A percentile compares a stretch with the other conserved stretches of the same genome.
Conservation (phyloP, 2,113 vertebrate genomes). For the Cavia porcellus region DNA sequence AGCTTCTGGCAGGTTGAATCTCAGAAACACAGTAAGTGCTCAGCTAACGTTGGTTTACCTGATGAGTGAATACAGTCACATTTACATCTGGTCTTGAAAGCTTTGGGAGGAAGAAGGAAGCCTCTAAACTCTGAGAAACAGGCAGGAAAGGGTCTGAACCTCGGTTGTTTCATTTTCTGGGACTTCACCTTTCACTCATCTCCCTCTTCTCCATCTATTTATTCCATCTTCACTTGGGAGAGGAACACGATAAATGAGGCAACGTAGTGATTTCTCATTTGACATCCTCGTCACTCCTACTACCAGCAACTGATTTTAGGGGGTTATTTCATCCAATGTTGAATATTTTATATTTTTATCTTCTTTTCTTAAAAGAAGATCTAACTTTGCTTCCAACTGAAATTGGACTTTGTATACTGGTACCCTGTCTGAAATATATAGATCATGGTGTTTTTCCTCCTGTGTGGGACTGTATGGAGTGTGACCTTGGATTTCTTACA, state of each 20-base stretch:
- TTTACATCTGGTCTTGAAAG: background rate
- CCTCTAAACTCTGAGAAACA: background rate
- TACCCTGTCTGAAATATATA: background rate
- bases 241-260: accelerated
- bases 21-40: background rate
- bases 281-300: accelerated
- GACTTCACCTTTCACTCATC: background rate
- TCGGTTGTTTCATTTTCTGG: background rate
- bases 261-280: background rate
- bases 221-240: background rate
- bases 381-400: background rate
- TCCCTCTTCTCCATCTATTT: background rate
- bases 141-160: no score
- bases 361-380: background rate
- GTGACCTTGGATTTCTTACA: background rate
- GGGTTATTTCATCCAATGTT: background rate
- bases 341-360: background rate
- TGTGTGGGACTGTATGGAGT: background rate
- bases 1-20: background rate
- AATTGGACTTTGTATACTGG: background rate
- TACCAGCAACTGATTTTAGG: background rate
- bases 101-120: background rate
- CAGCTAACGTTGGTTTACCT: background rate
- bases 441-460: background rate
- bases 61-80: background rate